These are phyloP conservation scores for Drosophila mojavensis DNA, from an alignment of 1,140 invertebrate genomes.

Conservation along the genomic window DNA sequence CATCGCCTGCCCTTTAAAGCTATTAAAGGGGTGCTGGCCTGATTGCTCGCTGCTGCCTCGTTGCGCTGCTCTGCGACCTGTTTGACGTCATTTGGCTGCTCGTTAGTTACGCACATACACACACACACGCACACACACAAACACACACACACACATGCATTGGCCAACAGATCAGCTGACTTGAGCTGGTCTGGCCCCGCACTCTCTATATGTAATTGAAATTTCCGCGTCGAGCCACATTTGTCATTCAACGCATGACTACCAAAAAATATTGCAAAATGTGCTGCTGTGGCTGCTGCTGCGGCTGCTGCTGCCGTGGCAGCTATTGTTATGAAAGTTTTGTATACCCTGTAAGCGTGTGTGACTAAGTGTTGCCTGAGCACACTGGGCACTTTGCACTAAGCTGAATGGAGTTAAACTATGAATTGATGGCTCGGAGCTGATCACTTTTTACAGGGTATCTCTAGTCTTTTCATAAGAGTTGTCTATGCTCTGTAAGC, in stretches of 20 bases:
- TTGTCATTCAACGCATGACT: slow-evolving; percentile 30
- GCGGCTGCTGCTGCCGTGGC: not conserved
- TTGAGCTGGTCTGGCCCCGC: not conserved
- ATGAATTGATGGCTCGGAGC: too few species aligned
- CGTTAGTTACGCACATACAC: slow-evolving; percentile 11
- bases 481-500: too few species aligned
- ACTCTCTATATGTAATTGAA: slow-evolving; percentile 35
- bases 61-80: slow-evolving; percentile 23
- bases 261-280: slow-evolving; percentile 28
- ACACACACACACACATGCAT: not conserved
- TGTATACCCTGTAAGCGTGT: not conserved
- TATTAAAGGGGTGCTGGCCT: slow-evolving; percentile 29
- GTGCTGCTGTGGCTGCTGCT: not conserved
- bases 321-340: not conserved
- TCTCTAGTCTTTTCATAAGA: too few species aligned
- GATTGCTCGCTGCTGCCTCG: slow-evolving; percentile 14
- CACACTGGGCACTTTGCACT: too few species aligned
- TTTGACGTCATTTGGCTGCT: slow-evolving; percentile 43
- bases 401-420: too few species aligned
- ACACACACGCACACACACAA: not conserved
- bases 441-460: too few species aligned
- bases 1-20: slow-evolving; percentile 25
- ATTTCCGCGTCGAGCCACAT: slow-evolving; percentile 43
- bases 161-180: not conserved
- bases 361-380: not conserved